These are phyloP conservation scores for Sarcophaga subvicina DNA, from an alignment of 2,888 invertebrate species.

Conservation along the genomic window DNA sequence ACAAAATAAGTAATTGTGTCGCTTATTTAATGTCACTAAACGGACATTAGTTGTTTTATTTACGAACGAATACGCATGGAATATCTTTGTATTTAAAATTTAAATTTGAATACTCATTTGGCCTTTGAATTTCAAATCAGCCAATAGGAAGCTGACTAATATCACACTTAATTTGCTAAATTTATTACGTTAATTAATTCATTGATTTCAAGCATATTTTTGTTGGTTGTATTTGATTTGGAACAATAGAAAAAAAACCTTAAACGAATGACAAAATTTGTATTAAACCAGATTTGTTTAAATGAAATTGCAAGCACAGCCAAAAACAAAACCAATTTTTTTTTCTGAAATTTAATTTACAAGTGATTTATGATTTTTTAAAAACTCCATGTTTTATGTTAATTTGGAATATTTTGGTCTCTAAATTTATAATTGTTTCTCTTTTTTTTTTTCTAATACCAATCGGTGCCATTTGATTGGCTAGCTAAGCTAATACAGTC, in stretches of 20 bases:
- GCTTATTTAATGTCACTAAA: conserved; percentile 54
- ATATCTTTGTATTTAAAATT: conserved; percentile 6
- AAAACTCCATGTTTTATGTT: conserved; percentile 50
- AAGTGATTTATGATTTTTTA: conserved; percentile 35
- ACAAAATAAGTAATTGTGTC: conserved; percentile 55
- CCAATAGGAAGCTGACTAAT: conserved; percentile 56
- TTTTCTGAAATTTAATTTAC: background rate
- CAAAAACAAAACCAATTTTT: background rate
- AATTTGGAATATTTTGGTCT: conserved; percentile 11
- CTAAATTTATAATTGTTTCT: background rate
- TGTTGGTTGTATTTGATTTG: background rate
- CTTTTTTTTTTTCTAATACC: background rate
- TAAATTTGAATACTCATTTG: background rate
- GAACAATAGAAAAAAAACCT: background rate
- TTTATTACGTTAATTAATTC: conserved; percentile 65
- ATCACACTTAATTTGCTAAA: conserved; percentile 65
- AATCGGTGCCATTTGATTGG: background rate
- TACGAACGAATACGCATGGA: background rate
- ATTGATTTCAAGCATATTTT: conserved; percentile 23
- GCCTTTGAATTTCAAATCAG: background rate
- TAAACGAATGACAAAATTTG: background rate
- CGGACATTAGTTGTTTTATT: conserved; percentile 57
- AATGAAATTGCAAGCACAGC: background rate
- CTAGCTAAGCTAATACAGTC: background rate
- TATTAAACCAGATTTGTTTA: background rate